Percentiles rank a stretch among this genome's conserved stretches.
Evolutionary conservation across 2,888 invertebrate genomes (phyloP).

Genomic region (Gnatocerus cornutus): DNA sequence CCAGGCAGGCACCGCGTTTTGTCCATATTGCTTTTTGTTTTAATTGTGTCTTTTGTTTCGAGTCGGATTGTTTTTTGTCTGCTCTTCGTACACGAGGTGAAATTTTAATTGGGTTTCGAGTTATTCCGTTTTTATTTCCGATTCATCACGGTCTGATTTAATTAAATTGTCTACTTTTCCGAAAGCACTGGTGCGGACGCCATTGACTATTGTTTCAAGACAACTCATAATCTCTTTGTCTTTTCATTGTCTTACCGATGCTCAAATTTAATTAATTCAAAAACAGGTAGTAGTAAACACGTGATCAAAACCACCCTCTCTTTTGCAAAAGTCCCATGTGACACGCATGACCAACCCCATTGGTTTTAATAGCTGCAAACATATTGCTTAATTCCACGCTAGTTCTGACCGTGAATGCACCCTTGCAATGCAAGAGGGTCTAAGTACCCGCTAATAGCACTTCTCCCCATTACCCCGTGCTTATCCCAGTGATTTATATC

Average conservation of each 20-base stretch:
- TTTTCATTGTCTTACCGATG: slow-evolving; percentile 10
- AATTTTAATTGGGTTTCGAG: slow-evolving; percentile 71
- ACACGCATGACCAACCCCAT: slow-evolving; percentile 60
- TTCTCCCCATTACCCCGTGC: slow-evolving; percentile 65
- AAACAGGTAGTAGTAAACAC: slow-evolving; percentile 5
- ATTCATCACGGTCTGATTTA: slow-evolving; percentile 51
- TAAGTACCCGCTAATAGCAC: slow-evolving; percentile 72
- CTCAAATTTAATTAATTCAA: slow-evolving; percentile 33
- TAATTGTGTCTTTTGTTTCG: slow-evolving; percentile 70
- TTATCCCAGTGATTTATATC: slow-evolving; percentile 63
- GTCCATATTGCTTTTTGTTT: slow-evolving; percentile 71
- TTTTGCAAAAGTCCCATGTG: slow-evolving; percentile 14
- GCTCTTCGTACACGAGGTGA: slow-evolving; percentile 66
- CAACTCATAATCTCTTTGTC: slow-evolving; percentile 37
- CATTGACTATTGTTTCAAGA: slow-evolving; percentile 39
- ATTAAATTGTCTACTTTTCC: slow-evolving; percentile 50
- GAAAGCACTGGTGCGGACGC: slow-evolving; percentile 46
- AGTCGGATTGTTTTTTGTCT: slow-evolving; percentile 69
- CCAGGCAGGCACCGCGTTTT: slow-evolving; percentile 69
- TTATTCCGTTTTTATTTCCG: slow-evolving; percentile 61
- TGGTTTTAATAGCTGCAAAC: slow-evolving; percentile 69
- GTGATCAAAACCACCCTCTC: slow-evolving; percentile 22
- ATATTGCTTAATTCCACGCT: slow-evolving; percentile 72
- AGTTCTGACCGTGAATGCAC: slow-evolving; percentile 66
- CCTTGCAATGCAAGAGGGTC: slow-evolving; percentile 60